These are phyloP conservation scores for Bubalus kerabau DNA, from an alignment of 2,113 vertebrate species.

Conservation along the genomic window DNA sequence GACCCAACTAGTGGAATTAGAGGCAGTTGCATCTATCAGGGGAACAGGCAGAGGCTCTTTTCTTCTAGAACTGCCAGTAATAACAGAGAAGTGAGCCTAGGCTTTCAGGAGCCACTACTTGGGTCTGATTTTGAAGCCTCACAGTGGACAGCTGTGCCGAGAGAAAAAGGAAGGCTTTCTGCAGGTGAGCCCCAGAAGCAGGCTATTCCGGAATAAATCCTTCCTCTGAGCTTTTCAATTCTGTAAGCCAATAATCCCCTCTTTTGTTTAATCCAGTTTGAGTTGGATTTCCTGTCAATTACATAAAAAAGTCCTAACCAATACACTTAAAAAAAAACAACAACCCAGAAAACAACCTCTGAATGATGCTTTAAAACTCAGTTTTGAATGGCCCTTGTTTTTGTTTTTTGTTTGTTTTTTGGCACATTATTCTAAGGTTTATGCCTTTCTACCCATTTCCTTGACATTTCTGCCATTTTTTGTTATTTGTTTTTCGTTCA, in stretches of 20 bases:
- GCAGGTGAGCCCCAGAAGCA: not conserved
- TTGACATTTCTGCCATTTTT: not conserved
- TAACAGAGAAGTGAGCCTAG: not conserved
- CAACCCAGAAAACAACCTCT: not conserved
- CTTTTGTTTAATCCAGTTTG: not conserved
- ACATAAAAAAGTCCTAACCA: not conserved
- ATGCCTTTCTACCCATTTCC: not conserved
- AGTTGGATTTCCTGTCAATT: not conserved
- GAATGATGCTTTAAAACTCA: not conserved
- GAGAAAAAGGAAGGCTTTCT: not conserved
- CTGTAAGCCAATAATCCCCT: not conserved
- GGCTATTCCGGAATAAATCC: not conserved
- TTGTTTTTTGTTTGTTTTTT: constrained; percentile 33
- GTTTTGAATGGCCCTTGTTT: not conserved
- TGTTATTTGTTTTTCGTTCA: not conserved
- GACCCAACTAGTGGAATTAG: not conserved
- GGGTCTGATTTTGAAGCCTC: not conserved
- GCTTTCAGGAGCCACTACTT: not conserved
- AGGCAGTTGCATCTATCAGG: not conserved
- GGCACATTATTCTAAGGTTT: not conserved
- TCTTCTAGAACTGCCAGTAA: not conserved
- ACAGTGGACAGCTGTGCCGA: not conserved
- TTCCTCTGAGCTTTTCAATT: not conserved
- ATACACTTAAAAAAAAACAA: not conserved
- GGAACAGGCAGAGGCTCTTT: not conserved